These are phyloP conservation scores for Ischnura elegans DNA, from an alignment of 2,888 invertebrate species.

Conservation along the genomic window DNA sequence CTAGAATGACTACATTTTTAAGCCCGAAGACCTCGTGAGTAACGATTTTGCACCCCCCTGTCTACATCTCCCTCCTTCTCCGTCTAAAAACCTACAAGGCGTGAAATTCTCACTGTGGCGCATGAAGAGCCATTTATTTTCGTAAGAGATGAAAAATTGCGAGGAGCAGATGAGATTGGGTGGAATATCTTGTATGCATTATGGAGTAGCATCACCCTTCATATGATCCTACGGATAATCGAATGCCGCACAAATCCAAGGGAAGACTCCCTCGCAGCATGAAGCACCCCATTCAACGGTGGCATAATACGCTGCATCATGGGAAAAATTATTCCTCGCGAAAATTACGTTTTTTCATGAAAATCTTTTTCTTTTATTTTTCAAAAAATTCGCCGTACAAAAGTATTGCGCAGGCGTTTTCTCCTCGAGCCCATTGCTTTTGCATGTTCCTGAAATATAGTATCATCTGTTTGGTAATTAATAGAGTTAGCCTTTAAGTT, in stretches of 20 bases:
- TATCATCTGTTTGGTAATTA: too few relatives aligned
- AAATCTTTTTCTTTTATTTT: background rate
- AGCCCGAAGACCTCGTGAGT: too few relatives aligned
- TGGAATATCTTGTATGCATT: slow-evolving; percentile 2
- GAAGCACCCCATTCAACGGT: background rate
- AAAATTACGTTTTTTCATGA: background rate
- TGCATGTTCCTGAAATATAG: too few relatives aligned
- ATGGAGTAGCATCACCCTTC: background rate
- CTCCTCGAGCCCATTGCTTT: too few relatives aligned
- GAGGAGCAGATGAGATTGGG: background rate
- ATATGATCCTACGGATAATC: background rate
- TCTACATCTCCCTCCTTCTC: too few relatives aligned
- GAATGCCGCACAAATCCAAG: background rate
- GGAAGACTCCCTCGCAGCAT: background rate
- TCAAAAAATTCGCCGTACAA: too few relatives aligned
- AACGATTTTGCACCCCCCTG: too few relatives aligned
- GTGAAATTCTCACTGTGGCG: background rate
- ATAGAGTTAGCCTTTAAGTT: too few relatives aligned
- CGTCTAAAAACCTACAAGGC: background rate
- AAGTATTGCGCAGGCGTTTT: too few relatives aligned
- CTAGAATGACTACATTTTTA: too few relatives aligned
- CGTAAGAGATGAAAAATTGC: background rate
- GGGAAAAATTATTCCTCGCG: too few relatives aligned
- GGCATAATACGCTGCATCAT: background rate
- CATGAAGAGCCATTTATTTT: background rate